phyloP scores from a whole-genome alignment of 2,797 vertebrate genomes.

The Myripristis jacobus region DNA sequence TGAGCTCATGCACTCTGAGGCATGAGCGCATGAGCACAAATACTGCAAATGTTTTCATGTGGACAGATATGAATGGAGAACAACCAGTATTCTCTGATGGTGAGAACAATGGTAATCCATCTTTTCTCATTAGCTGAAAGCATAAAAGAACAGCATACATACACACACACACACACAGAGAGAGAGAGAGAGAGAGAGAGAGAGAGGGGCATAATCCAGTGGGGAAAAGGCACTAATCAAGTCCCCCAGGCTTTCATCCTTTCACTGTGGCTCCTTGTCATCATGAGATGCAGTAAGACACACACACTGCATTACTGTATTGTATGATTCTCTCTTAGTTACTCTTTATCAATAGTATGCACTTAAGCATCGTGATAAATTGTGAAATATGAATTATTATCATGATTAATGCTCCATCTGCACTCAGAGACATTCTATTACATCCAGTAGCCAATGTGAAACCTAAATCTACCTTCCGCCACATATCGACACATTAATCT shows the following conservation, averaged over 20 bases:
- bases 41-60: slow-evolving; percentile 9
- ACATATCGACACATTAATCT: not conserved
- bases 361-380: slow-evolving; percentile 1
- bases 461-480: not conserved
- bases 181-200: no score
- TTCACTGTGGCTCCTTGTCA: slow-evolving; percentile 32
- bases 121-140: slow-evolving; percentile 46
- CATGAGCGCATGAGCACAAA: not conserved
- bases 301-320: not conserved
- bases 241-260: slow-evolving; percentile 48
- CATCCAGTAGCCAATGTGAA: not conserved
- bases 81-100: slow-evolving; percentile 12
- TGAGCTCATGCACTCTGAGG: not conserved
- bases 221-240: slow-evolving; percentile 58
- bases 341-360: not conserved
- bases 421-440: not conserved
- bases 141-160: slow-evolving; percentile 4
- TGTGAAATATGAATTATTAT: slow-evolving; percentile 12
- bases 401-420: slow-evolving; percentile 7
- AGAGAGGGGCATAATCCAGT: slow-evolving; percentile 26
- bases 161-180: not conserved
- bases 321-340: not conserved
- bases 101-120: slow-evolving; percentile 36
- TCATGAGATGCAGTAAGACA: not conserved
- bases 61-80: slow-evolving; percentile 35